Conservation (phyloP, 1,140 invertebrate genomes). For the Paramacrobiotus metropolitanus region DNA sequence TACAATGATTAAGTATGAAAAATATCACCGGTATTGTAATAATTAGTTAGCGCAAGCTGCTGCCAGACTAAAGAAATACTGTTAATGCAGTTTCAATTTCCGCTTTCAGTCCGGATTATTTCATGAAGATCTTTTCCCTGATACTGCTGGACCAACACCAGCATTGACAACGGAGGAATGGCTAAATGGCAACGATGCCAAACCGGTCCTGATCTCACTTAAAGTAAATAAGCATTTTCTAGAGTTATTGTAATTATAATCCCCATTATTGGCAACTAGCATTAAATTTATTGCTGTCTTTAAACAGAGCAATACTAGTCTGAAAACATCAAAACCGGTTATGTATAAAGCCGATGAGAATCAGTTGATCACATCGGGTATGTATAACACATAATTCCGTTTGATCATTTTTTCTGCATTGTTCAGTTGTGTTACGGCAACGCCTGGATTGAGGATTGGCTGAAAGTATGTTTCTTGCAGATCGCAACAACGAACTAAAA, state of each 20-base stretch:
- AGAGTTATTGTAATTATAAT: no score
- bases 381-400: no score
- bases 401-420: no score
- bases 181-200: conserved; percentile 53
- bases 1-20: no score
- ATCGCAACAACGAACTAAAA: conserved; percentile 54
- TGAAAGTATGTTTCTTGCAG: no score
- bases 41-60: no score
- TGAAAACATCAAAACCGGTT: conserved; percentile 44
- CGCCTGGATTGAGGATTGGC: no score
- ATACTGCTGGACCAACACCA: conserved; percentile 56
- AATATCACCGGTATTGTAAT: no score
- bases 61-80: no score
- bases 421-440: no score
- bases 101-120: conserved; percentile 47
- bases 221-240: conserved; percentile 37
- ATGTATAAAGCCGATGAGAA: conserved; percentile 30
- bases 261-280: no score
- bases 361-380: conserved; percentile 23
- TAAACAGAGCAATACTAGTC: conserved; percentile 31
- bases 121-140: conserved; percentile 75
- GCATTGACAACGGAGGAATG: conserved; percentile 63
- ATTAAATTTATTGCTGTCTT: conserved; percentile 8
- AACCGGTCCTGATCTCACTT: conserved; percentile 56
- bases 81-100: no score